Conservation (phyloP, 1,140 invertebrate species). For the Magallana ariakensis region DNA sequence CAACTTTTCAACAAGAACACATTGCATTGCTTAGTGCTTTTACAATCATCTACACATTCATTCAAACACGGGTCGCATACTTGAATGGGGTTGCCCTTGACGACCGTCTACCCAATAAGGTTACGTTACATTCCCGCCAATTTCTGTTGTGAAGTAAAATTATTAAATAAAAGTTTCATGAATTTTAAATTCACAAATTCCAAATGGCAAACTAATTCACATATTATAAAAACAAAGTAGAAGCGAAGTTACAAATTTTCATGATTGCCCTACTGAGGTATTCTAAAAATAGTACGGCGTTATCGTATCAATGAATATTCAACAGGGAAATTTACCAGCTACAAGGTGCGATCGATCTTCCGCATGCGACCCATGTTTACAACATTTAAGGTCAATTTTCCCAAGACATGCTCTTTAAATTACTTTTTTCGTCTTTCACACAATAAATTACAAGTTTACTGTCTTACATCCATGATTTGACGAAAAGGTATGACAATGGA, state of each 20-base stretch:
- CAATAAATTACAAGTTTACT: neutral
- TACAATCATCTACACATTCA: conserved; percentile 13
- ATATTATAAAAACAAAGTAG: neutral
- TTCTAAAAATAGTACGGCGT: conserved; percentile 14
- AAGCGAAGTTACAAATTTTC: neutral
- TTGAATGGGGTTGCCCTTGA: conserved; percentile 1
- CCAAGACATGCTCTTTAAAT: neutral
- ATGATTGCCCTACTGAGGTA: neutral
- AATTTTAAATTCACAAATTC: neutral
- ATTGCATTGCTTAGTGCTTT: conserved; percentile 36
- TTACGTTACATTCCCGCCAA: conserved; percentile 35
- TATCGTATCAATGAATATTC: conserved; percentile 41
- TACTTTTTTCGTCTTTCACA: neutral
- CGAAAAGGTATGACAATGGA: neutral
- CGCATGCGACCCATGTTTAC: conserved; percentile 30
- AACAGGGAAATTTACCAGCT: conserved; percentile 41
- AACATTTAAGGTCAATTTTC: conserved; percentile 33
- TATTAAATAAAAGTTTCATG: neutral
- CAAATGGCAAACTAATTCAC: neutral
- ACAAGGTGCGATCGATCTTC: conserved; percentile 37
- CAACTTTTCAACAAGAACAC: conserved; percentile 37
- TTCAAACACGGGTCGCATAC: conserved; percentile 38
- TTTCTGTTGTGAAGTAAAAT: neutral
- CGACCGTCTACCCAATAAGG: conserved; percentile 40
- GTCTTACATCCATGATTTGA: neutral